Evolutionary conservation across 2,113 vertebrate species (phyloP).

Genomic region (Peromyscus californicus): DNA sequence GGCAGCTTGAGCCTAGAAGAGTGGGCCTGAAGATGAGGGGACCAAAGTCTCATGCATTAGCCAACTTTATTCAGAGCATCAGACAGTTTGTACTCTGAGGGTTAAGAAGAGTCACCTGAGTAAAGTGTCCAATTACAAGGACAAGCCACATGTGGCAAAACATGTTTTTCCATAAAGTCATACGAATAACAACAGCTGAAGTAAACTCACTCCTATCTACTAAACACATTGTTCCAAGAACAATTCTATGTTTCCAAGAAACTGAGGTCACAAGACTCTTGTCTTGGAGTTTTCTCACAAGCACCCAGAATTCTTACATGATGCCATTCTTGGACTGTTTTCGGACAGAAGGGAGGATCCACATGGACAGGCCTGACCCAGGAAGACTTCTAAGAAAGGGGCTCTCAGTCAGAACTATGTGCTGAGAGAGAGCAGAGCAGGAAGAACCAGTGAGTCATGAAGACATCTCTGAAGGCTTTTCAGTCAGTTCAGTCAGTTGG

Average conservation of each 20-base stretch:
- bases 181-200: not conserved
- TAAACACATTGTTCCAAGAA: not conserved
- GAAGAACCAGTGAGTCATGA: not conserved
- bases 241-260: not conserved
- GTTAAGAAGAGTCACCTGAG: too few relatives aligned
- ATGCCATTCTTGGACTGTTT: not conserved
- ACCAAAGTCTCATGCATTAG: not conserved
- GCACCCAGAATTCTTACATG: not conserved
- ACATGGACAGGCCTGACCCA: too few relatives aligned
- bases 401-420: not conserved
- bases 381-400: not conserved
- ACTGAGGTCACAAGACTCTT: not conserved
- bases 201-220: not conserved
- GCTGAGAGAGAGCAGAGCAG: not conserved
- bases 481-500: not conserved
- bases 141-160: not conserved
- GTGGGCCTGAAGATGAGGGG: not conserved
- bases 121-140: not conserved
- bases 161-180: not conserved
- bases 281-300: not conserved
- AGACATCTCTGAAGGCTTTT: not conserved
- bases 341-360: not conserved
- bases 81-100: too few relatives aligned
- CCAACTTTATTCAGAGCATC: not conserved
- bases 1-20: not conserved